These are phyloP conservation scores for Chrysolophus pictus DNA, from an alignment of 2,797 vertebrate genomes.

Conservation along the genomic window DNA sequence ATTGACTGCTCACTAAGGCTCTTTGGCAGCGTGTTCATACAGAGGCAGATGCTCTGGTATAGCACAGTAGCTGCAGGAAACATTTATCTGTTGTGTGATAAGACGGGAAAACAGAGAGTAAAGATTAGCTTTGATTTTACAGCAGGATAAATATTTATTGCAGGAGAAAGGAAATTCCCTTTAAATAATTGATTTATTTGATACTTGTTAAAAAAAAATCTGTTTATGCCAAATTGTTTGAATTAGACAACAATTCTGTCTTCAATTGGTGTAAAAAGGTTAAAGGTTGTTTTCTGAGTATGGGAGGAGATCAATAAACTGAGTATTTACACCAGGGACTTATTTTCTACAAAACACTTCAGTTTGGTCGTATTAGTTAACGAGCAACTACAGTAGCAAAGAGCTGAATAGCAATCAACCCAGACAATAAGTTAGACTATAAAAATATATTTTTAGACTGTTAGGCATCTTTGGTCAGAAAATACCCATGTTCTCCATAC, in stretches of 20 bases:
- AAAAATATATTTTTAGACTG: background rate
- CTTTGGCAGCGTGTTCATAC: constrained; percentile 65
- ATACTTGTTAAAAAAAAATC: background rate
- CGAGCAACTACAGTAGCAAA: background rate
- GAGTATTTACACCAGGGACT: background rate
- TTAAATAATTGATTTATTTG: background rate
- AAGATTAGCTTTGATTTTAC: constrained; percentile 69
- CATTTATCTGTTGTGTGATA: constrained; percentile 71
- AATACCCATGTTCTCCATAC: background rate
- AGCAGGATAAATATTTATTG: constrained; percentile 57
- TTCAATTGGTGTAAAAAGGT: background rate
- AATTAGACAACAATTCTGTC: background rate
- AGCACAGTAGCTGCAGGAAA: constrained; percentile 75
- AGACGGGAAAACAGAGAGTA: constrained; percentile 38
- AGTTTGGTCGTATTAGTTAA: background rate
- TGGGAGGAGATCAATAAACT: background rate
- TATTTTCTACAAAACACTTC: background rate
- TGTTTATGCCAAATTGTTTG: background rate
- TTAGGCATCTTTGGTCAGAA: background rate
- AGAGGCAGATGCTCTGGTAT: constrained; percentile 74
- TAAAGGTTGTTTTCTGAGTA: background rate
- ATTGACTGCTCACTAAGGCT: constrained; percentile 66
- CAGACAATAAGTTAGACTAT: background rate
- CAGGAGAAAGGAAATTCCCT: background rate
- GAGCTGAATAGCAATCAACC: background rate